Evolutionary conservation across 2,888 invertebrate species (phyloP).

Genomic region (Papilio demoleus): DNA sequence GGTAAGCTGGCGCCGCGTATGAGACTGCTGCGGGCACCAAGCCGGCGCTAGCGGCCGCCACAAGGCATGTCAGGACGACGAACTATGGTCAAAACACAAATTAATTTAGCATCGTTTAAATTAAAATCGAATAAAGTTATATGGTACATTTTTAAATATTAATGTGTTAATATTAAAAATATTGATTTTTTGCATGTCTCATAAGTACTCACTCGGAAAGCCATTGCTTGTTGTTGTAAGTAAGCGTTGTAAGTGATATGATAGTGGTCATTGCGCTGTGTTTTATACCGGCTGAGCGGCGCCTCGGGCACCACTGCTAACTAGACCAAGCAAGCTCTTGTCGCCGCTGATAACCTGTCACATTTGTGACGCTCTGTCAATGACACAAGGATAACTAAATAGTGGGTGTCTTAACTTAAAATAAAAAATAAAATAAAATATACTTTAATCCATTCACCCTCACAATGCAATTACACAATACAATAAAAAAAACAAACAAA

Average conservation of each 20-base stretch:
- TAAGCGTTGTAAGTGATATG: slow-evolving; percentile 47
- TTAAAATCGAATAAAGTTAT: neutral
- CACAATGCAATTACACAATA: no score
- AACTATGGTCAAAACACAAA: slow-evolving; percentile 49
- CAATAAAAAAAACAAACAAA: no score
- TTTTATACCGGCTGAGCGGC: slow-evolving; percentile 20
- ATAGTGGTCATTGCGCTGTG: neutral
- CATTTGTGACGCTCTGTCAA: slow-evolving; percentile 6
- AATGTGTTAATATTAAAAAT: no score
- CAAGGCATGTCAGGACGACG: slow-evolving; percentile 59
- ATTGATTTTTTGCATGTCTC: no score
- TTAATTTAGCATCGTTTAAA: neutral
- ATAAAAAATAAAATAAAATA: no score
- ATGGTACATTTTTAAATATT: no score
- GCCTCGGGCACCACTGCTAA: slow-evolving; percentile 1
- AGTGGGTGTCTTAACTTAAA: neutral
- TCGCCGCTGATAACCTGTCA: slow-evolving; percentile 5
- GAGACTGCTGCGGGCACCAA: slow-evolving; percentile 54
- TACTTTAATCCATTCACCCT: no score
- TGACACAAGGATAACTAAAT: neutral
- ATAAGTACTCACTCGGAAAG: slow-evolving; percentile 53
- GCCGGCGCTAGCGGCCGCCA: slow-evolving; percentile 62
- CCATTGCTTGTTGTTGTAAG: slow-evolving; percentile 50
- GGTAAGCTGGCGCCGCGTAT: slow-evolving; percentile 54
- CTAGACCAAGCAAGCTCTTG: slow-evolving; percentile 7